Evolutionary conservation across 2,797 vertebrate genomes (phyloP), one percentile per base, ranked within the genome.

Genomic region (Malurus leucopterus): DNA sequence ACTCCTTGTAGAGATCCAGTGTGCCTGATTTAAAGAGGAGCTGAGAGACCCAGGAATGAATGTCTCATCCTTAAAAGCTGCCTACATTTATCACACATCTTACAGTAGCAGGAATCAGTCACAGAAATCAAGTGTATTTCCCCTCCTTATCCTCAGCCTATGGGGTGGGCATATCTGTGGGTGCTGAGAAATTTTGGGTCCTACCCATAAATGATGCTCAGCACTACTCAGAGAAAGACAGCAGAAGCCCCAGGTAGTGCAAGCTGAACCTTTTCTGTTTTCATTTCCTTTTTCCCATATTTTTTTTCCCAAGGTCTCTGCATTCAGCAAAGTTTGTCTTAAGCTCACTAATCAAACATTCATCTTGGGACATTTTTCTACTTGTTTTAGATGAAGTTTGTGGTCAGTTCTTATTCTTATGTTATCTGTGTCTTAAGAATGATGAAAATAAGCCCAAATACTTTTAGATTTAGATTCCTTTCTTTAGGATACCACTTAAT

Each of bases 321-420:
- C 15, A 29, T 81, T 69, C 41, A 63, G 2, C 0, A 0, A 75
- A 65, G 23, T 62, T 73, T 5, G 2, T 82, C 4, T 61, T 47
- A 61, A 38, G 7, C 1, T 27, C 16, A 11, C 8, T 57, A 46
- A 71, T 50, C 14, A 65, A 50, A 5, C 6, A 26, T 53, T 82
- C 76, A 3, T 73, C 23, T 53, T 32, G 15, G 9, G 16, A 40
- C 0, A 1, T 19, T 46, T 68, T 78, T 41, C 13, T 70, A 18
- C 4, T 5, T 1, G 7, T 59, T 90, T 71, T 59, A 41, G 22
- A 64, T 0, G 0, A 30, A 19, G 3, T 63, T 34, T 74, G 4
- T 6, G 38, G 20, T 2, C 57, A 85, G 10, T 63, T 81, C 8
- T 70, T 68, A 5, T 23, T 88, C 26, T 73, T 80, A 41, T 13